These are phyloP conservation scores for Rhyzopertha dominica DNA, from an alignment of 1,140 invertebrate species.

Conservation along the genomic window DNA sequence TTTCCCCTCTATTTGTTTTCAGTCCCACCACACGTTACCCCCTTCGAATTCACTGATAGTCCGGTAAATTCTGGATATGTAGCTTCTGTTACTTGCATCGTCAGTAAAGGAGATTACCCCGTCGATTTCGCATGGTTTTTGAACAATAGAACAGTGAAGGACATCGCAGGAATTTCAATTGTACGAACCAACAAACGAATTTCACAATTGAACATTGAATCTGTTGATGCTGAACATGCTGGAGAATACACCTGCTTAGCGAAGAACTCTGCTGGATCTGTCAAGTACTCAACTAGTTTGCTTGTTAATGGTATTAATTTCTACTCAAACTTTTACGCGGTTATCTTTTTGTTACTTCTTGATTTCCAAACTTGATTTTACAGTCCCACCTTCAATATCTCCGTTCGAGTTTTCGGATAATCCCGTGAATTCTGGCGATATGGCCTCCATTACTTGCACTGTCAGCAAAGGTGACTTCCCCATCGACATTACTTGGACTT, in stretches of 20 bases:
- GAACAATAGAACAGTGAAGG: slow-evolving; percentile 40
- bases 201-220: slow-evolving; percentile 70
- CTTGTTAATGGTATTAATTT: slow-evolving; percentile 63
- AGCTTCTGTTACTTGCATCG: slow-evolving; percentile 37
- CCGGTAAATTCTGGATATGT: slow-evolving; percentile 45
- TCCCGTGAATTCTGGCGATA: slow-evolving; percentile 50
- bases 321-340: not conserved
- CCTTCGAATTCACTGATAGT: slow-evolving; percentile 60
- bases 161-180: slow-evolving; percentile 22
- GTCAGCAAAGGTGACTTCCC: slow-evolving; percentile 61
- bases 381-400: slow-evolving; percentile 49
- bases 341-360: slow-evolving; percentile 16
- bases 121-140: slow-evolving; percentile 46
- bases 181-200: slow-evolving; percentile 62
- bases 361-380: slow-evolving; percentile 18
- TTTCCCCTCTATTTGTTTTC: slow-evolving; percentile 1
- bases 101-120: slow-evolving; percentile 38
- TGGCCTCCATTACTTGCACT: slow-evolving; percentile 52
- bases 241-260: slow-evolving; percentile 68
- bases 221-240: slow-evolving; percentile 68
- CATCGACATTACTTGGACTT: slow-evolving; percentile 59
- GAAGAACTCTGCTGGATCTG: slow-evolving; percentile 62
- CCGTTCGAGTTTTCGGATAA: slow-evolving; percentile 50
- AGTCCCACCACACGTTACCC: slow-evolving; percentile 57
- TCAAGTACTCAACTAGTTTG: slow-evolving; percentile 60